Base-by-base conservation (phyloP, 2,888 invertebrate species). In the Coelopa pilipes region DNA sequence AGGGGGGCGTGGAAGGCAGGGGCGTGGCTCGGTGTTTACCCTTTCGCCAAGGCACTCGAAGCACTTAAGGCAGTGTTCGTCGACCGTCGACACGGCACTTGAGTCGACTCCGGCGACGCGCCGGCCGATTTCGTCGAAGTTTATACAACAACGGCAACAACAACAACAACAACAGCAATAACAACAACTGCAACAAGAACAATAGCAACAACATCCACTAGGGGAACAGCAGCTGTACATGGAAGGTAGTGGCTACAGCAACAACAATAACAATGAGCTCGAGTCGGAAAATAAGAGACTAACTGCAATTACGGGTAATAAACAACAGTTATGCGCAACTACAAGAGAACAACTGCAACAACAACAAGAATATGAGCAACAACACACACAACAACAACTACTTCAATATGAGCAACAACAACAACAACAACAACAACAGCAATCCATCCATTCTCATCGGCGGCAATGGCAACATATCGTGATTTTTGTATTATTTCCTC, bases 271-370 rank as follows among this genome's bases (percentile, higher is more conserved):
- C 57, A 45, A 47, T 60, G 34, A 49, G 49, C 53, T 4, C 62
- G 45, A 62, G 62, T 70, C 70, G 50, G 59, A 77, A 75, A 76
- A 76, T 79, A 77, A 79, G 72, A 63, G 77, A 78, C 79, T 81
- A 82, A 83, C 84, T 80, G 81, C 83, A 83, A 83, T 84, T 83
- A 83, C 79, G 80, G 78, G 78, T 80, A 82, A 84, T 83, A 83
- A 83, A 82, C 81, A 83, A 79, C 84, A 83, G 82, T 84, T 84
- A 82, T 81, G 80, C 74, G 76, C 76, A 77, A n/a, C n/a, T n/a
- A n/a, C 76, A 78, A 45, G 24, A 65, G 66, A 70, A 59, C 55
- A 49, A 55, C 46, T 66, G 47, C 68, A 71, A 62, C 72, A 68
- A 74, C 72, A 76, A 76, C 75, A 75, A 62, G 21, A 75, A 57